These are phyloP conservation scores for Microctonus aethiopoides DNA, from an alignment of 2,888 invertebrate genomes.

Conservation along the genomic window DNA sequence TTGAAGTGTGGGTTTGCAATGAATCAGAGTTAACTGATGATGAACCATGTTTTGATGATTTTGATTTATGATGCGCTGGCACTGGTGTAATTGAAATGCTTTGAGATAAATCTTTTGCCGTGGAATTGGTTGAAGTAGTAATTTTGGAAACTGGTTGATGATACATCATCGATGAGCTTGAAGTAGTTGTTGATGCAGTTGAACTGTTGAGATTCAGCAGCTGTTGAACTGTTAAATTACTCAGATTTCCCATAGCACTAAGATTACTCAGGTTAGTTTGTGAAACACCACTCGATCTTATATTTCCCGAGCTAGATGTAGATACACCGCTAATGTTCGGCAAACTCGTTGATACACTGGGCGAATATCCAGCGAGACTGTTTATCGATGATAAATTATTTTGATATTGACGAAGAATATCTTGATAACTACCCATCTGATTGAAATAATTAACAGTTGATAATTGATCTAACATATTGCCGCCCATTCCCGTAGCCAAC, in stretches of 20 bases:
- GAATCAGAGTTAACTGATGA: slow-evolving; percentile 41
- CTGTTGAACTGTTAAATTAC: slow-evolving; percentile 52
- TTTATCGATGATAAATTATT: slow-evolving; percentile 53
- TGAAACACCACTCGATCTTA: slow-evolving; percentile 31
- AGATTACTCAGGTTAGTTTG: slow-evolving; percentile 43
- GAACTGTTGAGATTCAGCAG: slow-evolving; percentile 51
- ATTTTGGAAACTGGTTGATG: slow-evolving; percentile 50
- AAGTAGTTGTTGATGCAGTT: slow-evolving; percentile 40
- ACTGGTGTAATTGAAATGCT: slow-evolving; percentile 68
- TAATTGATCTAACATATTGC: slow-evolving; percentile 56
- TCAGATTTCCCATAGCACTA: slow-evolving; percentile 42
- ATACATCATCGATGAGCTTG: slow-evolving; percentile 45
- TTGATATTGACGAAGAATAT: slow-evolving; percentile 59
- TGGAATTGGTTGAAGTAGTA: slow-evolving; percentile 49
- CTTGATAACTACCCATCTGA: slow-evolving; percentile 58
- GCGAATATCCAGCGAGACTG: slow-evolving; percentile 46
- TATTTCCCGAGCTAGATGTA: slow-evolving; percentile 47
- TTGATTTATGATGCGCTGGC: slow-evolving; percentile 46
- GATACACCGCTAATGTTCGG: slow-evolving; percentile 46
- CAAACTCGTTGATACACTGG: slow-evolving; percentile 40
- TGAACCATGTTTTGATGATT: slow-evolving; percentile 39
- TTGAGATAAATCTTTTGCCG: slow-evolving; percentile 65
- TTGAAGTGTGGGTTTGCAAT: slow-evolving; percentile 46
- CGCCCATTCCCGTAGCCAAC: slow-evolving; percentile 51
- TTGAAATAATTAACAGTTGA: slow-evolving; percentile 58